Evolutionary conservation across 2,113 vertebrate genomes (phyloP).

Genomic region (Hucho hucho): DNA sequence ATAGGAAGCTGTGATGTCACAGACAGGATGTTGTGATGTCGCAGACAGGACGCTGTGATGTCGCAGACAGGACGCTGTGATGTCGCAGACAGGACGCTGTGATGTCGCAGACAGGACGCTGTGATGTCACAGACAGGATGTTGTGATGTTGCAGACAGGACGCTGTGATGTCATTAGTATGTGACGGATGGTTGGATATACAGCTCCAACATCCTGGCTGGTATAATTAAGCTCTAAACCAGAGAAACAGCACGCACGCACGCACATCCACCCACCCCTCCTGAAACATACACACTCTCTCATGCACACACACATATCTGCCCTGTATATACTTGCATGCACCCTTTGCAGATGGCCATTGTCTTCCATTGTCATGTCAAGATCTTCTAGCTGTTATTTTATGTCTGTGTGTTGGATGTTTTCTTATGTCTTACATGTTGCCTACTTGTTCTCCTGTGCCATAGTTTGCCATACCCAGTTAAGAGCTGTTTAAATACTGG

Average conservation of each 20-base stretch:
- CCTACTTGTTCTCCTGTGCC: constrained; percentile 28
- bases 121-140: too few species aligned
- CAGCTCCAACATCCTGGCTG: constrained; percentile 25
- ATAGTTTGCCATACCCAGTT: background rate
- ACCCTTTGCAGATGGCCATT: constrained; percentile 33
- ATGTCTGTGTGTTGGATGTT: constrained; percentile 52
- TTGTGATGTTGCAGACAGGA: too few species aligned
- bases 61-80: too few species aligned
- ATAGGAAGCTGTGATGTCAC: too few species aligned
- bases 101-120: too few species aligned
- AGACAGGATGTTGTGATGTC: too few species aligned
- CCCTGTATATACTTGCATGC: constrained; percentile 32
- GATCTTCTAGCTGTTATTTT: constrained; percentile 58
- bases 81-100: too few species aligned
- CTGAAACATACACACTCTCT: constrained; percentile 31
- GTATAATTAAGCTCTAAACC: constrained; percentile 26
- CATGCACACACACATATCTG: constrained; percentile 43
- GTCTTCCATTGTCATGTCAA: background rate
- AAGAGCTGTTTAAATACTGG: too few species aligned
- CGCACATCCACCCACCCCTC: constrained; percentile 29
- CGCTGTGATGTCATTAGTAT: constrained; percentile 40
- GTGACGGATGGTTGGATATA: background rate
- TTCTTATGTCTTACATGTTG: constrained; percentile 57
- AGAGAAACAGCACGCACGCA: too few species aligned
- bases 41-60: too few species aligned